Conservation (phyloP, 2,888 invertebrate genomes). For the Cotesia congregata region DNA sequence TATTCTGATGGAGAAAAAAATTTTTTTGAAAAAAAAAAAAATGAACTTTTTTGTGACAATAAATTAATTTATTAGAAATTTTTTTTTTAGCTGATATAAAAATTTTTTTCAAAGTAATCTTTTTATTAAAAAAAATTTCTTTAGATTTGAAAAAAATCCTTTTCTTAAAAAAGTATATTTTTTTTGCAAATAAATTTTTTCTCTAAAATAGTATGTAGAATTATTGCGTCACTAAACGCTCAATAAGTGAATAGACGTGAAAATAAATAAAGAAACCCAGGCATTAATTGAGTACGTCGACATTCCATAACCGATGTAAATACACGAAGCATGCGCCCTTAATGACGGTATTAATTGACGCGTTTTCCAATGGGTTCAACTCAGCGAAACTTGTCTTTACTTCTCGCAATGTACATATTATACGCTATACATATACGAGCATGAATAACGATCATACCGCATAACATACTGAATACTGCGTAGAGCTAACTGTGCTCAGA, state of each 20-base stretch:
- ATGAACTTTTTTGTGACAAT: too few species aligned
- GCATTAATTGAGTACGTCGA: conserved; percentile 16
- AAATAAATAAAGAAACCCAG: not conserved
- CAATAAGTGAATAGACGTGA: not conserved
- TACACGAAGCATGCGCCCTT: conserved; percentile 30
- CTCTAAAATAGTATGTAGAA: not conserved
- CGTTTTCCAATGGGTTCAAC: conserved; percentile 5
- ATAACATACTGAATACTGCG: not conserved
- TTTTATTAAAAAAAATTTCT: too few species aligned
- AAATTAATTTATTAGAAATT: too few species aligned
- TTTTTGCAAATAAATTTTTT: conserved; percentile 10
- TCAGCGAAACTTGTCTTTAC: not conserved
- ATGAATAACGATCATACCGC: not conserved
- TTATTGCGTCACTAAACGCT: not conserved
- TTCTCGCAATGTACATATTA: not conserved
- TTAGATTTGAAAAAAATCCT: too few species aligned
- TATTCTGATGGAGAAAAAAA: too few species aligned
- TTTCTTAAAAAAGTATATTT: too few species aligned
- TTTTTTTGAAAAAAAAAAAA: too few species aligned
- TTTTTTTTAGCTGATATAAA: too few species aligned
- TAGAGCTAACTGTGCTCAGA: not conserved
- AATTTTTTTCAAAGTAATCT: too few species aligned
- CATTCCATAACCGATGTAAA: conserved; percentile 18
- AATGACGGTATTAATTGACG: conserved; percentile 39
- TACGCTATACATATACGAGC: conserved; percentile 3